A percentile compares a stretch with the other conserved stretches of the same genome.
These are phyloP conservation scores for Philopotamus ludificatus DNA, from an alignment of 1,140 invertebrate species.

Conservation along the genomic window DNA sequence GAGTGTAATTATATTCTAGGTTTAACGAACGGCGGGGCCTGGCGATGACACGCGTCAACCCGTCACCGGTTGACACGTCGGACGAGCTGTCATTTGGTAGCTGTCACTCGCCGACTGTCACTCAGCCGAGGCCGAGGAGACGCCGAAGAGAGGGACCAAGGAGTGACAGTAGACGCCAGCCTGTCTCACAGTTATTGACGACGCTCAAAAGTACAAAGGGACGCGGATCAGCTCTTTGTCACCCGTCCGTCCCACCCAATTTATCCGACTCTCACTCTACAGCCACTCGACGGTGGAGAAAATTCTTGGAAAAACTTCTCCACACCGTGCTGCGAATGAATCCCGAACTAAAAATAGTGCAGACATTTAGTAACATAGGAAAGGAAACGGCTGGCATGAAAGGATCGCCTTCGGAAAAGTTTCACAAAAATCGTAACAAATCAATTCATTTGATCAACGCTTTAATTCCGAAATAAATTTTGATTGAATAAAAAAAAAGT, in stretches of 20 bases:
- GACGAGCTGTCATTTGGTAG: constrained; percentile 30
- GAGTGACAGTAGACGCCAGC: constrained; percentile 31
- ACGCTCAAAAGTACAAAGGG: constrained; percentile 13
- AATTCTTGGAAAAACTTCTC: background rate
- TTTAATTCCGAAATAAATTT: no score
- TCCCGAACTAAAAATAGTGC: no score
- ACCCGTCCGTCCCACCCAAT: background rate
- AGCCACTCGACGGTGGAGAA: no score
- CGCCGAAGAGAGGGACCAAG: background rate
- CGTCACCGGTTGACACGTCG: constrained; percentile 32
- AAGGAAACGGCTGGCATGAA: no score
- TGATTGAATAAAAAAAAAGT: no score
- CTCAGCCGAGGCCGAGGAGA: constrained; percentile 14
- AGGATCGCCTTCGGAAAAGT: no score
- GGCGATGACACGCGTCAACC: constrained; percentile 34
- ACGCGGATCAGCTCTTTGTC: constrained; percentile 10
- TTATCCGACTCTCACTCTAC: background rate
- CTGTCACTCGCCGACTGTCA: constrained; percentile 15
- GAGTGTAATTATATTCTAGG: constrained; percentile 33
- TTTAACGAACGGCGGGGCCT: constrained; percentile 34
- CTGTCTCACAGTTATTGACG: constrained; percentile 33
- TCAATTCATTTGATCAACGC: no score
- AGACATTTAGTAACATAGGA: no score
- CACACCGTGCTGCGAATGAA: no score
- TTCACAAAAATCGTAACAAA: no score